Base-by-base conservation (phyloP, 1,140 invertebrate species). In the Solenopsis fugax region DNA sequence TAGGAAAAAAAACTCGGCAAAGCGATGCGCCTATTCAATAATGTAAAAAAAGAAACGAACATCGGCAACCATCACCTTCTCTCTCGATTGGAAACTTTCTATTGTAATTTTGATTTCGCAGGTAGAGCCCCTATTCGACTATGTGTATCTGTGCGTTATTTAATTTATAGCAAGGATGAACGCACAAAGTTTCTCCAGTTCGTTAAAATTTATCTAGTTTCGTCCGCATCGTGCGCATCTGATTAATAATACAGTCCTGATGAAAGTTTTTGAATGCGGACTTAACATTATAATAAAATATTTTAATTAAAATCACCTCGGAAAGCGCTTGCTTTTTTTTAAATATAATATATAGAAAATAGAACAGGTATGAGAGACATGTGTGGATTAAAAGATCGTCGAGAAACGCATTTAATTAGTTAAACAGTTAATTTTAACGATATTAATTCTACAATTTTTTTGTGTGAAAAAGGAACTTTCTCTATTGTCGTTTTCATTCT, bases 161-260 rank as follows among this genome's bases (percentile, higher is more conserved):
- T 80, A 67, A 80, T 81, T 81, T 81, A 56, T 34, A 64, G 45
- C 58, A 81, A 81, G 77, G 48, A 81, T 71, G 48, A 45, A 21
- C 62, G 62, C 10, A 18, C 21, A 71, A 81, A 81, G 77, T 85
- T 85, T 78, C 58, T 77, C 21, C 71, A 62, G 54, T 85, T 77
- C 7, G 54, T 9, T 85, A 71, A 85, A 85, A 85, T 85, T 60
- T 54, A 85, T 73, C 29, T 34, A 34, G 34, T 58, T 10, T 29
- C 34, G n/a, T 54, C 0, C 41, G 29, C 13, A n/a, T 29, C 0
- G 34, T 54, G 69, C 21, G 64, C 77, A 81, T 81, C 48, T 16
- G 34, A n/a, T 50, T 29, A 81, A 81, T 81, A 56, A 13, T 71
- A 24, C 48, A 24, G 3, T 13, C 21, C 48, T 41, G 64, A 81